Conservation (phyloP, 1,140 invertebrate genomes). For the Aphelinus atriplicis region DNA sequence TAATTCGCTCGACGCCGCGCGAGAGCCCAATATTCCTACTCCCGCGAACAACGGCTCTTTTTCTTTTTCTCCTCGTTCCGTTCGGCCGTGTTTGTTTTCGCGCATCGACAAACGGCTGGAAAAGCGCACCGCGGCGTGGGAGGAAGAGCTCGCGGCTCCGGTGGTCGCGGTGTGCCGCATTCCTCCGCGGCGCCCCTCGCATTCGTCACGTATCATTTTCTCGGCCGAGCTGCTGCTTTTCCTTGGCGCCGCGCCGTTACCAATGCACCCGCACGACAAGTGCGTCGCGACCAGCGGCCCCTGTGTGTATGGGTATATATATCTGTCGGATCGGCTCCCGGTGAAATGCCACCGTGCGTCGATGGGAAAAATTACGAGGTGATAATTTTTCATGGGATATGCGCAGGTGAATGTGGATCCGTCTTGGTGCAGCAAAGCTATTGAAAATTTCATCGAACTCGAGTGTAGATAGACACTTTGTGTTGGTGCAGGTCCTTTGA, state of each 20-base stretch:
- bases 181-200: neutral
- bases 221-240: neutral
- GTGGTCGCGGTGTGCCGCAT: slow-evolving; percentile 36
- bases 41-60: neutral
- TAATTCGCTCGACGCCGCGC: neutral
- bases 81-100: neutral
- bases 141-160: slow-evolving; percentile 2
- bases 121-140: neutral
- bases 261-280: slow-evolving; percentile 28
- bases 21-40: too few relatives aligned
- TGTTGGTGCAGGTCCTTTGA: too few relatives aligned
- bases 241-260: slow-evolving; percentile 14
- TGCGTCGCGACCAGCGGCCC: neutral
- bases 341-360: too few relatives aligned
- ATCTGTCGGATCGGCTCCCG: too few relatives aligned
- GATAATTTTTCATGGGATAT: too few relatives aligned
- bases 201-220: slow-evolving; percentile 29
- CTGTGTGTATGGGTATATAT: too few relatives aligned
- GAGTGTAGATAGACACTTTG: too few relatives aligned
- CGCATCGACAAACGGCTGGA: neutral
- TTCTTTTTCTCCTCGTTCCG: slow-evolving; percentile 1
- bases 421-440: too few relatives aligned
- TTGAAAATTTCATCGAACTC: too few relatives aligned
- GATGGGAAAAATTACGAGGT: too few relatives aligned
- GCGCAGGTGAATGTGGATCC: too few relatives aligned